Base-by-base conservation (phyloP, 1,140 invertebrate genomes). In the Argopecten irradians region DNA sequence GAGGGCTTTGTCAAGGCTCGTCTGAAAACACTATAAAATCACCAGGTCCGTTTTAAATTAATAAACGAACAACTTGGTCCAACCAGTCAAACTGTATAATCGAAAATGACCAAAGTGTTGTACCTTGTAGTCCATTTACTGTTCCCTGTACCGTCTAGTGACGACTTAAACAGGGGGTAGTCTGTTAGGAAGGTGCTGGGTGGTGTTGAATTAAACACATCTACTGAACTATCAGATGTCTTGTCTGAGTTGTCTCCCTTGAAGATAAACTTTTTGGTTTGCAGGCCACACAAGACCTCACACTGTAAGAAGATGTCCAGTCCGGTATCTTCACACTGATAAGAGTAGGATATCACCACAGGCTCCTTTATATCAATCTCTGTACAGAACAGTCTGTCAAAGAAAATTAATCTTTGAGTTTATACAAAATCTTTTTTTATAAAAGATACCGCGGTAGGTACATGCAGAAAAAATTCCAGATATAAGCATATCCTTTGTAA, bases 261-360 rank as follows among this genome's bases (percentile, higher is more conserved):
- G 55, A 71, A 71, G n/a, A 28, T 28, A 1, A 71, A 71, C 28
- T 71, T 71, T n/a, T 71, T 71, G 55, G 19, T 71, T 28, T 71
- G 0, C 7, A 7, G 7, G 22, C 55, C 55, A 71, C 55, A 71
- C 22, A n/a, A 71, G 22, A 71, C 55, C 55, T 71, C 55, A n/a
- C 55, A 71, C 55, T 71, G 55, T 71, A 71, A 71, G 55, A 71
- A 71, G 55, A 71, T 71, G 55, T 71, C 55, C 22, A 71, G 55
- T 71, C 55, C 55, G 28, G 11, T n/a, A 28, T 71, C 22, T 1
- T 71, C 55, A 71, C n/a, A 28, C 55, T 71, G n/a, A 28, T 16
- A 71, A n/a, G 55, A 28, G 55, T 71, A 71, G 22, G 55, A 71
- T 71, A 71, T 71, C 1, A 71, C 55, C 22, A n/a, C 55, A 28